Evolutionary conservation across 2,797 vertebrate genomes (phyloP).

Genomic region (Thamnophis elegans): DNA sequence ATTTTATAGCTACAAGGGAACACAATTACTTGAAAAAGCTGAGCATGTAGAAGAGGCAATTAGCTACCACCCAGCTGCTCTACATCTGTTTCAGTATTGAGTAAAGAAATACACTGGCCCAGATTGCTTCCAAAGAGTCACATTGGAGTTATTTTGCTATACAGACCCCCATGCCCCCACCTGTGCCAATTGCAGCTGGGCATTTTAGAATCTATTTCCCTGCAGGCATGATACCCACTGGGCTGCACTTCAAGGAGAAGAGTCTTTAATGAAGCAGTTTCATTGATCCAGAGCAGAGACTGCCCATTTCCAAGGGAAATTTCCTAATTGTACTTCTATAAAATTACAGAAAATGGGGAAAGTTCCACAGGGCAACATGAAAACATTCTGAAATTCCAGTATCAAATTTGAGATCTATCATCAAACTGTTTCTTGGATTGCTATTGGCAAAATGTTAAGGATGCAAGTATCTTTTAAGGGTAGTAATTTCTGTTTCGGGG

Average conservation of each 20-base stretch:
- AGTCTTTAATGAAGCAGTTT: conserved; percentile 65
- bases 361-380: neutral
- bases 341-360: neutral
- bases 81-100: conserved; percentile 6
- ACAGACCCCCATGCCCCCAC: neutral
- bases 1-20: neutral
- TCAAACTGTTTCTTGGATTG: neutral
- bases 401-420: neutral
- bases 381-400: neutral
- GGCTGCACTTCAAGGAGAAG: conserved; percentile 57
- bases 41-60: neutral
- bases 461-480: neutral
- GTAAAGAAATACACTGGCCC: neutral
- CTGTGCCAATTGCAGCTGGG: neutral
- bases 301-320: conserved; percentile 31
- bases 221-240: conserved; percentile 46
- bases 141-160: neutral
- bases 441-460: neutral
- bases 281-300: conserved; percentile 58
- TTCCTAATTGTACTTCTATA: neutral
- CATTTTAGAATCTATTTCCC: conserved; percentile 42
- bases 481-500: neutral
- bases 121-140: neutral
- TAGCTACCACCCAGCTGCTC: conserved; percentile 19
- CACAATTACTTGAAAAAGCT: conserved; percentile 7